Evolutionary conservation across 1,140 invertebrate genomes (phyloP).

Genomic region (Drosophila busckii): DNA sequence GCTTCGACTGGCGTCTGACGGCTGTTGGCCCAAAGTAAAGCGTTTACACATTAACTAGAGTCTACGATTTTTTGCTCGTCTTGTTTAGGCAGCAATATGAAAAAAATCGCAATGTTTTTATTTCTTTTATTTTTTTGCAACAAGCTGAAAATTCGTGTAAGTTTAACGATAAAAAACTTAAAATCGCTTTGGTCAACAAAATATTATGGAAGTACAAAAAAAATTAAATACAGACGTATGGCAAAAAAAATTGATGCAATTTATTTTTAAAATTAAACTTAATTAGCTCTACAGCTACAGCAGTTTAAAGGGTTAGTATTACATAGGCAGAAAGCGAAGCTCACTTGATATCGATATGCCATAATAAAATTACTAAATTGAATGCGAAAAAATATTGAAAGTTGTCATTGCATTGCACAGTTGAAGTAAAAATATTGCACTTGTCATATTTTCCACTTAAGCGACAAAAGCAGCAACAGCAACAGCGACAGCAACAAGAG

Average conservation of each 20-base stretch:
- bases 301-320: slow-evolving; percentile 7
- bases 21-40: slow-evolving; percentile 47
- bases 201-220: slow-evolving; percentile 12
- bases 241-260: slow-evolving; percentile 7
- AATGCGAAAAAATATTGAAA: slow-evolving; percentile 14
- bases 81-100: slow-evolving; percentile 13
- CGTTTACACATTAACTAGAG: slow-evolving; percentile 45
- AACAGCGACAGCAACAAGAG: not conserved
- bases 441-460: slow-evolving; percentile 31
- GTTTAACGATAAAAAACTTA: slow-evolving; percentile 61
- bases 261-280: too few relatives aligned
- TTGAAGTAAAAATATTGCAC: slow-evolving; percentile 9
- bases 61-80: slow-evolving; percentile 17
- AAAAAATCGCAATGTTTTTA: slow-evolving; percentile 53
- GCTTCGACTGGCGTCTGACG: slow-evolving; percentile 59
- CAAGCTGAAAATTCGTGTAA: slow-evolving; percentile 73
- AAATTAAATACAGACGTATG: slow-evolving; percentile 9
- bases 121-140: slow-evolving; percentile 54
- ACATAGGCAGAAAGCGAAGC: slow-evolving; percentile 2
- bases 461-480: not conserved
- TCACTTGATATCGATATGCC: slow-evolving; percentile 27
- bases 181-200: slow-evolving; percentile 47
- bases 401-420: slow-evolving; percentile 27
- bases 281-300: too few relatives aligned
- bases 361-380: slow-evolving; percentile 20